Base-by-base conservation (phyloP, 2,888 invertebrate genomes). In the Protophormia terraenovae region DNA sequence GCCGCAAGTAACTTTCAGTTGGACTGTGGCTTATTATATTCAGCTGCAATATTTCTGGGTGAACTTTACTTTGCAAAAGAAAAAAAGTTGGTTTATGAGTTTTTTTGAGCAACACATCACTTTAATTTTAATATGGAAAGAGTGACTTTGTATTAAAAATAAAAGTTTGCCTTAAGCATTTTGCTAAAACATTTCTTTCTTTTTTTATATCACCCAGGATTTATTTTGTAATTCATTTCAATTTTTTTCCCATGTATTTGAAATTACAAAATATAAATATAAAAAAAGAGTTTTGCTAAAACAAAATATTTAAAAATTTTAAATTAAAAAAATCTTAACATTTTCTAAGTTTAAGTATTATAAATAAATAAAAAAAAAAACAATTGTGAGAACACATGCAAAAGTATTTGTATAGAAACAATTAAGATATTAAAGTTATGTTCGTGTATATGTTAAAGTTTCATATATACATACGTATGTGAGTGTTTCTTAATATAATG, bases 111-210 rank as follows among this genome's bases (percentile, higher is more conserved):
- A 19, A 29, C 19, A 29, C 66, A 67, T n/a, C 14, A 19, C 24
- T 69, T 50, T n/a, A 50, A 19, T 35, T 32, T 35, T 3, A 69
- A 35, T 29, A 5, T 19, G 14, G 7, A 12, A 27, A 22, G 19
- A 29, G 1, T 19, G 10, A 29, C 29, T 29, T 69, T n/a, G 2
- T n/a, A n/a, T 3, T 38, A 27, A 24, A 38, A 60, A 14, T 3
- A 35, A 73, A 60, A 47, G 60, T 73, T 58, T 38, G 45, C 60
- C 60, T 32, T 14, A 58, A 73, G 72, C 60, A 22, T n/a, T 60
- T 22, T 32, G 38, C 45, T 60, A 14, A n/a, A 38, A 38, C n/a
- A n/a, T n/a, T 62, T 62, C n/a, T 19, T 62, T 60, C 58, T 22
- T 22, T 60, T 60, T 60, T 22, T 14, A 41, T 29, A 19, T 45